Conservation (phyloP, 2,797 vertebrate genomes). For the Moxostoma hubbsi region DNA sequence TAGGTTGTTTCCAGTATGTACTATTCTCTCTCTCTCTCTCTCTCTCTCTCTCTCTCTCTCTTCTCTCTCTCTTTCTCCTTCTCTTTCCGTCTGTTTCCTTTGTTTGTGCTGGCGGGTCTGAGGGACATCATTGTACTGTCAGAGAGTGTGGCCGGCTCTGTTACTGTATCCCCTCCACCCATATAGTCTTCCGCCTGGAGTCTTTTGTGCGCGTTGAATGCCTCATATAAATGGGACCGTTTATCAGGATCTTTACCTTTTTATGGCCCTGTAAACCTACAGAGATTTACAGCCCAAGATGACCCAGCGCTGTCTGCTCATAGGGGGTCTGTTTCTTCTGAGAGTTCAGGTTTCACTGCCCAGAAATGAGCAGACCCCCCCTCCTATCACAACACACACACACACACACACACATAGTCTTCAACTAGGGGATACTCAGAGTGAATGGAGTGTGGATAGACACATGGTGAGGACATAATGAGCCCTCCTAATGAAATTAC, state of each 20-base stretch:
- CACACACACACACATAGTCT: constrained; percentile 24
- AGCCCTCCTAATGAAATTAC: constrained; percentile 74
- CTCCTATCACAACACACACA: constrained; percentile 4
- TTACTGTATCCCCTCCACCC: constrained; percentile 74
- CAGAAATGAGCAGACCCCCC: constrained; percentile 75
- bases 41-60: background rate
- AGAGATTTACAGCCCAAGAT: constrained; percentile 78
- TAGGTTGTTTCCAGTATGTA: constrained; percentile 10
- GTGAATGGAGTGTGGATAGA: no score
- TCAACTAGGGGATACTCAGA: constrained; percentile 36
- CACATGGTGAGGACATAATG: constrained; percentile 56
- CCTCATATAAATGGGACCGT: constrained; percentile 56
- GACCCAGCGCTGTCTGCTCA: constrained; percentile 78
- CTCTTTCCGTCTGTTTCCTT: constrained; percentile 44
- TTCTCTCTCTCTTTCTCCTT: no score
- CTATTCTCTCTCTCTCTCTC: constrained; percentile 8
- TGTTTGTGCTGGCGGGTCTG: constrained; percentile 51
- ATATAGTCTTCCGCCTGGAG: constrained; percentile 63
- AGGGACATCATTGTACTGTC: constrained; percentile 48
- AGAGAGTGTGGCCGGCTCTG: constrained; percentile 55
- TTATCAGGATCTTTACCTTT: constrained; percentile 73
- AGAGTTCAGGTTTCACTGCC: constrained; percentile 86
- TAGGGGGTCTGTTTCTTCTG: constrained; percentile 84
- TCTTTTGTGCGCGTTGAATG: constrained; percentile 65
- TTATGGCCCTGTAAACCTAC: constrained; percentile 84